phyloP scores from a whole-genome alignment of 2,888 invertebrate species.

The Plagodis dolabraria region DNA sequence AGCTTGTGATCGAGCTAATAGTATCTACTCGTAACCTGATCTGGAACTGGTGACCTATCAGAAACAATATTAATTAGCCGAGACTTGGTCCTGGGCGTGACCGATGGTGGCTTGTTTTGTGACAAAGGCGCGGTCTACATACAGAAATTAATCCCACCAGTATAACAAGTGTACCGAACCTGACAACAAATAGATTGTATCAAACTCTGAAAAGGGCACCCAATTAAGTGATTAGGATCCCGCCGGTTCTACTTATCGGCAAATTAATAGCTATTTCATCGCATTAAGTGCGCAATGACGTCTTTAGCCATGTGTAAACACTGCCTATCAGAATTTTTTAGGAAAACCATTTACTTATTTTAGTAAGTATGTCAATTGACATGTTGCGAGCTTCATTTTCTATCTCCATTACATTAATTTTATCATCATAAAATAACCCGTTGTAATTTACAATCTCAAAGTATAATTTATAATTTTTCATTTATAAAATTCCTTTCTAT shows the following conservation, averaged over 20 bases:
- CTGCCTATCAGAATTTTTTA: background rate
- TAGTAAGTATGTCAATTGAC: background rate
- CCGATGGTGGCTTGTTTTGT: conserved; percentile 32
- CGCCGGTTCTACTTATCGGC: conserved; percentile 62
- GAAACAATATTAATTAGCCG: conserved; percentile 80
- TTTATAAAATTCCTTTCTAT: too few relatives aligned
- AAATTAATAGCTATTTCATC: conserved; percentile 62
- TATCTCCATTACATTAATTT: too few relatives aligned
- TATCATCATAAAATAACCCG: too few relatives aligned
- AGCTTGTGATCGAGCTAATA: conserved; percentile 66
- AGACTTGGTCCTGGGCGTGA: conserved; percentile 64
- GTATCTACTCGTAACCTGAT: conserved; percentile 65
- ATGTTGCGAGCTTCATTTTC: background rate
- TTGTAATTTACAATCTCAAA: too few relatives aligned
- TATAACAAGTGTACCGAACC: conserved; percentile 60
- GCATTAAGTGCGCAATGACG: conserved; percentile 58
- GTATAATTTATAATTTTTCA: too few relatives aligned
- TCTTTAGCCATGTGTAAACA: conserved; percentile 35
- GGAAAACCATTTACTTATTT: background rate
- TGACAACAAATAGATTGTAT: conserved; percentile 73
- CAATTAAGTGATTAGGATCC: conserved; percentile 77
- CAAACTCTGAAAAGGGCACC: conserved; percentile 60
- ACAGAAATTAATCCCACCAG: conserved; percentile 80
- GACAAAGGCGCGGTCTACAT: conserved; percentile 73
- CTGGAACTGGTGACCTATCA: conserved; percentile 59